Evolutionary conservation across 2,888 invertebrate genomes (phyloP).

Genomic region (Pheosia tremula): DNA sequence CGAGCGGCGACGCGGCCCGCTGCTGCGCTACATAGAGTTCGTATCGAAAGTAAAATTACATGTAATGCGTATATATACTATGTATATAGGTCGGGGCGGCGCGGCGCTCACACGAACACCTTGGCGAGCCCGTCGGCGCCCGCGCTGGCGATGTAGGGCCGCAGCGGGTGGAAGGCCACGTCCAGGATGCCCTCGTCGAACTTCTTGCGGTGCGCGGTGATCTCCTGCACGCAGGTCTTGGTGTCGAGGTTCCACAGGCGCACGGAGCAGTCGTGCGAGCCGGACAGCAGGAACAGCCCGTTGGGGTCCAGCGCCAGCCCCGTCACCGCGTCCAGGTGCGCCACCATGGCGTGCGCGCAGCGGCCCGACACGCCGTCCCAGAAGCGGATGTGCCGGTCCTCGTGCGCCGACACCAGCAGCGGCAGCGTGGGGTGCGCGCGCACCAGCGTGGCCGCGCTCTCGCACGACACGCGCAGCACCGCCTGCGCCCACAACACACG

Average conservation of each 20-base stretch:
- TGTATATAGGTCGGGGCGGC: slow-evolving; percentile 29
- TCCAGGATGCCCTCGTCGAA: slow-evolving; percentile 99
- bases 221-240: slow-evolving; percentile 99
- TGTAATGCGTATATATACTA: slow-evolving; percentile 52
- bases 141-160: slow-evolving; percentile 99
- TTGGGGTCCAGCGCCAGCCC: slow-evolving; percentile 99
- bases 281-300: slow-evolving; percentile 98
- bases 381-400: slow-evolving; percentile 99
- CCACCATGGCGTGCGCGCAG: slow-evolving; percentile 98
- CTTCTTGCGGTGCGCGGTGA: slow-evolving; percentile 99
- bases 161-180: slow-evolving; percentile 99
- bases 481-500: slow-evolving; percentile 86
- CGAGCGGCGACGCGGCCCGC: slow-evolving; percentile 48
- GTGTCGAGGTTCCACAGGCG: slow-evolving; percentile 99
- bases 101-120: slow-evolving; percentile 92
- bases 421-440: slow-evolving; percentile 98
- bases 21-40: slow-evolving; percentile 54
- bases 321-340: slow-evolving; percentile 99
- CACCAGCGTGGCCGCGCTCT: slow-evolving; percentile 88
- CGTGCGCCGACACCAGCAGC: slow-evolving; percentile 98
- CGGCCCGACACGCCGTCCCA: slow-evolving; percentile 98
- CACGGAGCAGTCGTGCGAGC: slow-evolving; percentile 99
- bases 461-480: slow-evolving; percentile 88
- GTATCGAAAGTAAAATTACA: slow-evolving; percentile 63
- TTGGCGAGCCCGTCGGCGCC: slow-evolving; percentile 99